phyloP scores from a whole-genome alignment of 2,113 vertebrate species.

The Bubo blakistoni region DNA sequence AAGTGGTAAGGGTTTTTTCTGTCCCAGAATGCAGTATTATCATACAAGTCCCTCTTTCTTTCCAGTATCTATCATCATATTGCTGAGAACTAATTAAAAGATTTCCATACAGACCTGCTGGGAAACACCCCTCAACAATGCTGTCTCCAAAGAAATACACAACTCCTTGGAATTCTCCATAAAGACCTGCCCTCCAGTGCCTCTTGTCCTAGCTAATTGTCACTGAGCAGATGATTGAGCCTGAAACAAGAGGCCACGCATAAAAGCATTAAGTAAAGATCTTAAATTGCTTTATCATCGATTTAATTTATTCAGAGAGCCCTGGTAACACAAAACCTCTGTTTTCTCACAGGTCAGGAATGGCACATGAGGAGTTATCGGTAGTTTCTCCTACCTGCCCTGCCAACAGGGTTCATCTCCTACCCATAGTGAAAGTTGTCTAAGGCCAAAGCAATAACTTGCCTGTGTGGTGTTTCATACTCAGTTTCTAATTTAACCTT shows the following conservation, averaged over 20 bases:
- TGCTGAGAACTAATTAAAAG: background rate
- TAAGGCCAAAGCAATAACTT: background rate
- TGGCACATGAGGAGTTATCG: background rate
- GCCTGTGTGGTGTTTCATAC: background rate
- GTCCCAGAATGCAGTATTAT: background rate
- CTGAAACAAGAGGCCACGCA: background rate
- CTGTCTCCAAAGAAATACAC: background rate
- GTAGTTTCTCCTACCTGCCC: background rate
- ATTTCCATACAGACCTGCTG: background rate
- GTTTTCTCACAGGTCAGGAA: background rate
- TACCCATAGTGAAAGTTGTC: background rate
- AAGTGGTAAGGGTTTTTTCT: background rate
- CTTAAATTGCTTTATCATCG: background rate
- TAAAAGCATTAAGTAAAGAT: background rate
- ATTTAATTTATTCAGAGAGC: background rate
- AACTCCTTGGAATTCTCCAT: background rate
- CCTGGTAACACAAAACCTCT: background rate
- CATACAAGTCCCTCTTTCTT: background rate
- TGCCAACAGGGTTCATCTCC: background rate
- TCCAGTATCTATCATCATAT: background rate
- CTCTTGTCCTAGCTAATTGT: background rate
- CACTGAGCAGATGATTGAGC: background rate
- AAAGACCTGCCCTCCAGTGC: background rate
- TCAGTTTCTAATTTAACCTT: background rate
- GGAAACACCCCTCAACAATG: background rate